Conservation (phyloP, 2,113 vertebrate genomes). For the Peromyscus polionotus region DNA sequence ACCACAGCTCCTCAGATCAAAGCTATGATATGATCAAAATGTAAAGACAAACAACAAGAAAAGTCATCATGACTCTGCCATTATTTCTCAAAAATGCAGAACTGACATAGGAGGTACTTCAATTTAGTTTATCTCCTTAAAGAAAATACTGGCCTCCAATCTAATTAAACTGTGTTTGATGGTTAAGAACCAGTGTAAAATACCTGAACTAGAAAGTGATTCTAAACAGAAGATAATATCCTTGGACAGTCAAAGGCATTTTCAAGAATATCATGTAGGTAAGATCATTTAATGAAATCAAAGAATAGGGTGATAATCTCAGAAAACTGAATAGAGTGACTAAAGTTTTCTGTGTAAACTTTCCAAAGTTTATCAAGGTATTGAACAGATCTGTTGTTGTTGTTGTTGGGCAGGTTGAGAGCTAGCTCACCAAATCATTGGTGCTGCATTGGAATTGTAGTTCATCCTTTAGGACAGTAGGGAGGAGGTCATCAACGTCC, state of each 20-base stretch:
- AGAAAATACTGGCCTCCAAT: conserved; percentile 60
- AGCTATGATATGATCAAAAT: not conserved
- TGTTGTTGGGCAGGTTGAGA: not conserved
- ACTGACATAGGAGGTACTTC: conserved; percentile 58
- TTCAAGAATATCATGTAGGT: conserved; percentile 70
- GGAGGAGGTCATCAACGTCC: not conserved
- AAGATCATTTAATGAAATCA: conserved; percentile 75
- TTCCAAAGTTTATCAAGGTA: not conserved
- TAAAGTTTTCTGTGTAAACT: conserved; percentile 29
- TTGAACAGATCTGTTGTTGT: not conserved
- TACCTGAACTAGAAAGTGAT: conserved; percentile 75
- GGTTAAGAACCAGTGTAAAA: conserved; percentile 77
- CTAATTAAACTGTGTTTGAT: conserved; percentile 82
- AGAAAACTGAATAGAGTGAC: conserved; percentile 25
- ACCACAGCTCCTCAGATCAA: not conserved
- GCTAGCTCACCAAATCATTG: not conserved
- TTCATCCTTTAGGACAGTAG: not conserved
- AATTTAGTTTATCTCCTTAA: conserved; percentile 59
- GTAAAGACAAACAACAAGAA: not conserved
- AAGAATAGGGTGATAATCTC: conserved; percentile 14
- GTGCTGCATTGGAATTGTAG: not conserved
- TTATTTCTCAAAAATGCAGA: conserved; percentile 58
- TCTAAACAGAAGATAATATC: conserved; percentile 76
- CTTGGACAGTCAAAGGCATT: conserved; percentile 70
- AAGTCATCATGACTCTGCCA: not conserved